These are phyloP conservation scores for Aplochiton taeniatus DNA, from an alignment of 2,797 vertebrate genomes.

Conservation along the genomic window DNA sequence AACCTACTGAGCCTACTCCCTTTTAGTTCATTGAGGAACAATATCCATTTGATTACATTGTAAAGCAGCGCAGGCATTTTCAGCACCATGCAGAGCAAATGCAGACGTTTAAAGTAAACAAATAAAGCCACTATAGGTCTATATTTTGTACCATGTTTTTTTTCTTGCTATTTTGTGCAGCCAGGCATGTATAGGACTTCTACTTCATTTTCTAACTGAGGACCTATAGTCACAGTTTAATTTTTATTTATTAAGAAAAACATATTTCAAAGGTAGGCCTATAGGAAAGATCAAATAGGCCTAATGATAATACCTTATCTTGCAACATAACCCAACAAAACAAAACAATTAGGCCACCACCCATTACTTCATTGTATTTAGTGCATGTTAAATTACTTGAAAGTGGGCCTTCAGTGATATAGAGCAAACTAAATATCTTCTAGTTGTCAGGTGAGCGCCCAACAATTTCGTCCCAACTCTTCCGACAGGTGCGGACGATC, in stretches of 20 bases:
- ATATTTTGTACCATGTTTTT: background rate
- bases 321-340: no score
- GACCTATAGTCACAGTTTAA: no score
- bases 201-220: background rate
- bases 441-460: slow-evolving; percentile 26
- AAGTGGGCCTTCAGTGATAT: no score
- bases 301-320: no score
- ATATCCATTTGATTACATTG: slow-evolving; percentile 40
- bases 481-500: slow-evolving; percentile 86
- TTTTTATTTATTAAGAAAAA: no score
- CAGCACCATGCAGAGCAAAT: slow-evolving; percentile 10
- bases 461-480: slow-evolving; percentile 71
- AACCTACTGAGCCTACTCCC: slow-evolving; percentile 16
- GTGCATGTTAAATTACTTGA: no score
- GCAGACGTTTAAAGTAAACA: slow-evolving; percentile 25
- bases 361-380: no score
- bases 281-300: no score
- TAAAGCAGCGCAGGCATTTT: slow-evolving; percentile 19
- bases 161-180: background rate
- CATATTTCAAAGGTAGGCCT: no score
- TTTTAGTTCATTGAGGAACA: slow-evolving; percentile 32
- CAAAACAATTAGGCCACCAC: no score
- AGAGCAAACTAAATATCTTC: no score
- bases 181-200: background rate
- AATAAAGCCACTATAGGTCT: background rate